These are phyloP conservation scores for Lamproptera curius DNA, from an alignment of 2,888 invertebrate genomes.

Conservation along the genomic window DNA sequence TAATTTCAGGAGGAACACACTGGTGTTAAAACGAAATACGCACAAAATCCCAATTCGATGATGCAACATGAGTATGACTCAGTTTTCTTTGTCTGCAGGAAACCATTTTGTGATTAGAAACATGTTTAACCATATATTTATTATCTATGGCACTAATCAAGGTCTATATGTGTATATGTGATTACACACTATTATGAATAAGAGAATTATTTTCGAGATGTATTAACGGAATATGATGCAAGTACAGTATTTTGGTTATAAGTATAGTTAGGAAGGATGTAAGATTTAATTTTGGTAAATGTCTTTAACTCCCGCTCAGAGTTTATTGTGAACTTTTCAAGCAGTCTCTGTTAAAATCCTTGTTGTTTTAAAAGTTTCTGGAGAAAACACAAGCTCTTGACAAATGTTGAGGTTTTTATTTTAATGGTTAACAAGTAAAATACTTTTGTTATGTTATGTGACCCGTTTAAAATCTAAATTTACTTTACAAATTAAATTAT, in stretches of 20 bases:
- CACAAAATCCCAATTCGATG: conserved; percentile 96
- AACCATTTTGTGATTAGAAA: conserved; percentile 69
- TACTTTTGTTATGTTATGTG: too few relatives aligned
- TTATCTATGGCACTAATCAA: conserved; percentile 6
- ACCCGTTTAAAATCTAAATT: too few relatives aligned
- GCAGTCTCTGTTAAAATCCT: too few relatives aligned
- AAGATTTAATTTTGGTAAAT: not conserved
- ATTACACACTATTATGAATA: conserved; percentile 4
- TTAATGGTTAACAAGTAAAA: too few relatives aligned
- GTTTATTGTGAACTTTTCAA: too few relatives aligned
- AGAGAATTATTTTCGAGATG: conserved; percentile 8
- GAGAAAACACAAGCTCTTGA: too few relatives aligned
- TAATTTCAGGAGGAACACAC: conserved; percentile 84
- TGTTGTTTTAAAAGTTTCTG: too few relatives aligned
- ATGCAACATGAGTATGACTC: conserved; percentile 94
- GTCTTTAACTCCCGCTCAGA: too few relatives aligned
- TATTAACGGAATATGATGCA: conserved; percentile 3
- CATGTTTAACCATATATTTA: not conserved
- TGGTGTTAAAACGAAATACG: conserved; percentile 90
- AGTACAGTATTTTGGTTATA: conserved; percentile 17
- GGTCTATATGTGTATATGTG: conserved; percentile 1
- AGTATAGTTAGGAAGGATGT: not conserved
- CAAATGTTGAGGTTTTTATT: too few relatives aligned
- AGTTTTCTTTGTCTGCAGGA: conserved; percentile 94
- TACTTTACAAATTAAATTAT: too few relatives aligned